These are phyloP conservation scores for Forbesichthys agassizii DNA, from an alignment of 2,113 vertebrate species.

Conservation along the genomic window DNA sequence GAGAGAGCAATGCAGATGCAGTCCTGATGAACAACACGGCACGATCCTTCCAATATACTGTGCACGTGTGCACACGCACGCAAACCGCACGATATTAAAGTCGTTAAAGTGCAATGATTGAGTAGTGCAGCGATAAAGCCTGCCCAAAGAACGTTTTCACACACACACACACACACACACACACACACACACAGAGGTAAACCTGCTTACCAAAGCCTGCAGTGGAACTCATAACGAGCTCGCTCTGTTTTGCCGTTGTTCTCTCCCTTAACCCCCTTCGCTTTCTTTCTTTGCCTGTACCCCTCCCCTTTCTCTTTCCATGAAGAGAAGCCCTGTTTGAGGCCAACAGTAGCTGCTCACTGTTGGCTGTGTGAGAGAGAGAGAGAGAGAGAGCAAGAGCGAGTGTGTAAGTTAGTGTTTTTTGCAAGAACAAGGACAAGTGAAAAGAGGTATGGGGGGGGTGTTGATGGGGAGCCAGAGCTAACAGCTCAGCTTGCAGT, in stretches of 20 bases:
- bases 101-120: too few species aligned
- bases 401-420: not conserved
- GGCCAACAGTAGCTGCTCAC: slow-evolving; percentile 28
- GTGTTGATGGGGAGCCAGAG: not conserved
- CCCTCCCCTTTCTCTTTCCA: not conserved
- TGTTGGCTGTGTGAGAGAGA: slow-evolving; percentile 4
- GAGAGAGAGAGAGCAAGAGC: not conserved
- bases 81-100: too few species aligned
- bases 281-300: not conserved
- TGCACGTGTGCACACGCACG: too few species aligned
- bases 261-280: not conserved
- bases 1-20: not conserved
- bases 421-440: slow-evolving; percentile 19
- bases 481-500: too few species aligned
- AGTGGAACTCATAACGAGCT: slow-evolving; percentile 5
- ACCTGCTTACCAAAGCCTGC: slow-evolving; percentile 20
- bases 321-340: not conserved
- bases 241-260: not conserved
- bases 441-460: slow-evolving; percentile 3
- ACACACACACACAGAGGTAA: slow-evolving; percentile 14
- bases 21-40: not conserved
- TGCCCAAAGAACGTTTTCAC: not conserved
- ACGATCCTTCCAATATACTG: not conserved
- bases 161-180: slow-evolving; percentile 12
- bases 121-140: slow-evolving; percentile 3